Percentiles rank a stretch among this genome's conserved stretches.
These are phyloP conservation scores for Scotopteryx bipunctaria DNA, from an alignment of 2,888 invertebrate species.

Conservation along the genomic window DNA sequence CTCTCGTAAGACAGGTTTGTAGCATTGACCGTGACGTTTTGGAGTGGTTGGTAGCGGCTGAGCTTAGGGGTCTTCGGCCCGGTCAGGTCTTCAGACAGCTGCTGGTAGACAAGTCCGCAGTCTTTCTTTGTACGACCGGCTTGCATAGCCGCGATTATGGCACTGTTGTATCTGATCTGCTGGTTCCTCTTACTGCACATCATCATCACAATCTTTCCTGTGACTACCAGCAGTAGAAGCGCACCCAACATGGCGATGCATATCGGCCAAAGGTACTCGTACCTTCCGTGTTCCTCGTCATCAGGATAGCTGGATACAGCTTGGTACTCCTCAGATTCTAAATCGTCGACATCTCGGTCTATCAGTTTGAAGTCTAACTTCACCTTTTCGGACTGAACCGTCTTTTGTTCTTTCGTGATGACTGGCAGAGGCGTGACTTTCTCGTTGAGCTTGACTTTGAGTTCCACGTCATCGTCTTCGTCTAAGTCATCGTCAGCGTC, in stretches of 20 bases:
- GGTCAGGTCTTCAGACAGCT: constrained; percentile 89
- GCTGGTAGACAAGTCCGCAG: constrained; percentile 90
- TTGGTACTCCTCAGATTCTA: constrained; percentile 58
- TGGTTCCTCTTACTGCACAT: constrained; percentile 62
- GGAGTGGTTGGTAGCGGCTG: constrained; percentile 85
- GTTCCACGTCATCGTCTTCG: constrained; percentile 64
- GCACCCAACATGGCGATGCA: constrained; percentile 84
- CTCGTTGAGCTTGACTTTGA: constrained; percentile 52
- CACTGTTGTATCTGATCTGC: constrained; percentile 77
- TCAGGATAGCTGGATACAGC: constrained; percentile 54
- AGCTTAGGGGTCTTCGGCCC: constrained; percentile 87
- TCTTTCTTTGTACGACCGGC: constrained; percentile 85
- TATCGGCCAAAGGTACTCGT: constrained; percentile 83
- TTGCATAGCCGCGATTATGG: constrained; percentile 81
- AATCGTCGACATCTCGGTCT: constrained; percentile 59
- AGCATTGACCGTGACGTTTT: constrained; percentile 72
- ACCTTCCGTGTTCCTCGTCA: constrained; percentile 70
- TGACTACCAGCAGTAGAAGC: constrained; percentile 78
- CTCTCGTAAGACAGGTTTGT: constrained; percentile 83
- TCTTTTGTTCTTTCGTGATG: background rate
- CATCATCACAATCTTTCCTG: constrained; percentile 78
- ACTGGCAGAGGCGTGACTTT: constrained; percentile 13
- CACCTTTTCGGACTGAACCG: constrained; percentile 42
- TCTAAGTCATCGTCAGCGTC: constrained; percentile 53
- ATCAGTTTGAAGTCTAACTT: constrained; percentile 66